Percentiles rank a stretch among this genome's conserved stretches.
Conservation (phyloP, 2,797 vertebrate species). For the Silurus lanzhouensis region DNA sequence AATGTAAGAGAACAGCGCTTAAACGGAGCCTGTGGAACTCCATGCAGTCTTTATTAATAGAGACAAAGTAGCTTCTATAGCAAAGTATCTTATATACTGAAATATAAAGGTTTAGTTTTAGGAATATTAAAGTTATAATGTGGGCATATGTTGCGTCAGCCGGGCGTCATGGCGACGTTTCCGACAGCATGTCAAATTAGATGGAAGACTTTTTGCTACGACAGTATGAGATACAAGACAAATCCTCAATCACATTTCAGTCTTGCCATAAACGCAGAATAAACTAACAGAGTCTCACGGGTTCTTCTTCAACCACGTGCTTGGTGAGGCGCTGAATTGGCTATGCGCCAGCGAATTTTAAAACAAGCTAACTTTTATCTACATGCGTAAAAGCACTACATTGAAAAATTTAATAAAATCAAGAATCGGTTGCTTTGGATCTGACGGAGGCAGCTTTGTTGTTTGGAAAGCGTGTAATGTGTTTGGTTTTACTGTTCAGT, state of each 20-base stretch:
- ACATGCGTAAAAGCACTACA: neutral
- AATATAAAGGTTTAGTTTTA: neutral
- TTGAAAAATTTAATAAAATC: neutral
- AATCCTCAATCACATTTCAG: neutral
- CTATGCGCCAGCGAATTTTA: neutral
- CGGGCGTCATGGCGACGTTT: neutral
- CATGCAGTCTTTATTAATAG: neutral
- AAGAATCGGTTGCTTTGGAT: neutral
- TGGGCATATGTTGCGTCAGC: neutral
- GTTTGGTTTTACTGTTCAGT: neutral
- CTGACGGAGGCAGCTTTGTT: neutral
- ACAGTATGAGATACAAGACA: rapidly evolving
- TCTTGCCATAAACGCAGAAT: too few relatives aligned
- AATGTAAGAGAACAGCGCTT: neutral
- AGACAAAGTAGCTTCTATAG: neutral
- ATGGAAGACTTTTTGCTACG: too few relatives aligned
- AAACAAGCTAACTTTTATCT: slow-evolving; percentile 6
- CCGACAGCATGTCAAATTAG: too few relatives aligned
- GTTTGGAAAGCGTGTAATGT: neutral
- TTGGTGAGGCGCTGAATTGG: too few relatives aligned
- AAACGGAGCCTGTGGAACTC: too few relatives aligned
- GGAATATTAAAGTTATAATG: neutral
- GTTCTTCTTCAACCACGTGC: neutral
- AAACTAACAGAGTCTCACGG: too few relatives aligned
- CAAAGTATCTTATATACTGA: neutral